phyloP scores from a whole-genome alignment of 2,113 vertebrate species.

The Synodontis membranacea region DNA sequence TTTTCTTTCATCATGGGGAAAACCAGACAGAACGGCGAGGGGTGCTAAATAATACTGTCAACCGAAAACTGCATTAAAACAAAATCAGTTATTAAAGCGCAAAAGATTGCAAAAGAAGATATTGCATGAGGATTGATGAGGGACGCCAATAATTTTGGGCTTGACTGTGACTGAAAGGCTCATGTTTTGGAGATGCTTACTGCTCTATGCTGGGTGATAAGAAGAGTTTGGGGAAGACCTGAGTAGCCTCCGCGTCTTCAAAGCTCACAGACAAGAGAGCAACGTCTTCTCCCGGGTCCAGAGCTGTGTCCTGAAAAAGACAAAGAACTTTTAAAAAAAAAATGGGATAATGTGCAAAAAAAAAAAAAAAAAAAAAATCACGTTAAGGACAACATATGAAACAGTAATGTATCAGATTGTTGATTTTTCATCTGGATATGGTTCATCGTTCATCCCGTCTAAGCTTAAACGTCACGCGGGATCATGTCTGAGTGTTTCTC shows the following conservation, averaged over 20 bases:
- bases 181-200: conserved; percentile 75
- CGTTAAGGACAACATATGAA: no score
- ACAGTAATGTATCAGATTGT: not conserved
- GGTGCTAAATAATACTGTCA: not conserved
- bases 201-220: conserved; percentile 96
- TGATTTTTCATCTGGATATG: conserved; percentile 25
- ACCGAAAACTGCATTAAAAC: not conserved
- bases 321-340: not conserved
- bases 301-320: conserved; percentile 82
- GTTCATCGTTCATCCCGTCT: conserved; percentile 63
- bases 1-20: not conserved
- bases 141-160: not conserved
- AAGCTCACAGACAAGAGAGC: conserved; percentile 95
- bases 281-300: conserved; percentile 97
- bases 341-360: not conserved
- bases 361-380: not conserved
- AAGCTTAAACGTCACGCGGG: conserved; percentile 62
- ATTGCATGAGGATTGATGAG: not conserved
- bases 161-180: not conserved
- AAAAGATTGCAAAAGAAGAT: not conserved
- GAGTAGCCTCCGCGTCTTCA: conserved; percentile 95
- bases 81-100: not conserved
- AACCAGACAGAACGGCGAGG: no score
- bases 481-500: conserved; percentile 66
- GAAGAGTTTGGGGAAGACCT: conserved; percentile 95